Conservation (phyloP, 2,888 invertebrate genomes). For the Linyphia triangularis region DNA sequence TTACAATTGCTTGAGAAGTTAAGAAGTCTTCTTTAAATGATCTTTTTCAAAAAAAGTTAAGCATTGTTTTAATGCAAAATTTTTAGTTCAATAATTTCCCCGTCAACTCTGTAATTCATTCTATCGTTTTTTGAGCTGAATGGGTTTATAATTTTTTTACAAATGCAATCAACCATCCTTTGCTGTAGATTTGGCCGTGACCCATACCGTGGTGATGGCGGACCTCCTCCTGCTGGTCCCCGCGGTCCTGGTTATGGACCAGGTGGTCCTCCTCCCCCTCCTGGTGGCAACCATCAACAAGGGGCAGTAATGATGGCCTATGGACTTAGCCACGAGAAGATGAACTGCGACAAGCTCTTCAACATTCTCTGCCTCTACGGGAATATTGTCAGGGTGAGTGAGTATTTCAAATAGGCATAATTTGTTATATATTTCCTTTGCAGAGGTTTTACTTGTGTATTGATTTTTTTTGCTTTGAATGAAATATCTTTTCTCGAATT, state of each 20-base stretch:
- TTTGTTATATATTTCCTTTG: neutral
- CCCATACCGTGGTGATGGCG: slow-evolving; percentile 75
- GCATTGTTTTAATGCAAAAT: neutral
- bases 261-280: slow-evolving; percentile 66
- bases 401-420: too few species aligned
- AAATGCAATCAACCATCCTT: neutral
- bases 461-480: neutral
- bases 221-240: slow-evolving; percentile 70
- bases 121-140: neutral
- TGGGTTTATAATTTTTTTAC: neutral
- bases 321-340: slow-evolving; percentile 94
- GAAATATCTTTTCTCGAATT: neutral
- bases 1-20: neutral
- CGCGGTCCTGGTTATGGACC: slow-evolving; percentile 73
- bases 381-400: slow-evolving; percentile 94
- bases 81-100: neutral
- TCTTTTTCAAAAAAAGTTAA: neutral
- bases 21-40: neutral
- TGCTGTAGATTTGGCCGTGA: slow-evolving; percentile 65
- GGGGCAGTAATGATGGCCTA: slow-evolving; percentile 99
- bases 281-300: slow-evolving; percentile 82
- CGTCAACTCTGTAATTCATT: neutral
- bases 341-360: slow-evolving; percentile 97
- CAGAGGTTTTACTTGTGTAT: neutral
- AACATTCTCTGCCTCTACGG: slow-evolving; percentile 99